Conservation (phyloP, 2,797 vertebrate species). For the Lagorchestes hirsutus region DNA sequence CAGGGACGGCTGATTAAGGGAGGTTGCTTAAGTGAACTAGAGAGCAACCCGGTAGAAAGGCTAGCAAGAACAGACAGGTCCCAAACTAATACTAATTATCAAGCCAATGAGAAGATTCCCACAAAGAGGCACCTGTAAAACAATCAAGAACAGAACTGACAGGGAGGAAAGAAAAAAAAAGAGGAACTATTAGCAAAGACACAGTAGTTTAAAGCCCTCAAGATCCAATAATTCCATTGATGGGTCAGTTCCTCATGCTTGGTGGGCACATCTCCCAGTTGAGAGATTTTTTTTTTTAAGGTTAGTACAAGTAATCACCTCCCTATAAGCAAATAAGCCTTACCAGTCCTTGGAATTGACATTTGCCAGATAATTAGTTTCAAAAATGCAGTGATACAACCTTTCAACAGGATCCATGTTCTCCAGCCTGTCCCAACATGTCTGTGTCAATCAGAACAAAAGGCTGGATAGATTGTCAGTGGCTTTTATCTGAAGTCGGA, state of each 20-base stretch:
- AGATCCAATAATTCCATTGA: background rate
- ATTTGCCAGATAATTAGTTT: conserved; percentile 49
- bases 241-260: background rate
- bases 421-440: conserved; percentile 67
- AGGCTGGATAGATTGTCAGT: conserved; percentile 31
- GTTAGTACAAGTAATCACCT: background rate
- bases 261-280: background rate
- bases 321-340: background rate
- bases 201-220: background rate
- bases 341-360: conserved; percentile 13
- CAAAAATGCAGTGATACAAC: conserved; percentile 55
- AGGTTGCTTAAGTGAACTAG: conserved; percentile 9
- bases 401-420: conserved; percentile 49
- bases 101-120: background rate
- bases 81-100: conserved; percentile 40
- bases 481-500: conserved; percentile 59
- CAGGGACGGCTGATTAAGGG: background rate
- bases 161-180: background rate
- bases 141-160: background rate
- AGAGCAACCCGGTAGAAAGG: background rate
- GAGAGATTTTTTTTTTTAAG: background rate
- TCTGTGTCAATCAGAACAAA: conserved; percentile 54
- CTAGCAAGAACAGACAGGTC: conserved; percentile 32
- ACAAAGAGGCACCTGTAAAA: background rate
- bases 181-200: conserved; percentile 15